Base-by-base conservation (phyloP, 1,140 invertebrate species). In the Lordiphosa clarofinis region DNA sequence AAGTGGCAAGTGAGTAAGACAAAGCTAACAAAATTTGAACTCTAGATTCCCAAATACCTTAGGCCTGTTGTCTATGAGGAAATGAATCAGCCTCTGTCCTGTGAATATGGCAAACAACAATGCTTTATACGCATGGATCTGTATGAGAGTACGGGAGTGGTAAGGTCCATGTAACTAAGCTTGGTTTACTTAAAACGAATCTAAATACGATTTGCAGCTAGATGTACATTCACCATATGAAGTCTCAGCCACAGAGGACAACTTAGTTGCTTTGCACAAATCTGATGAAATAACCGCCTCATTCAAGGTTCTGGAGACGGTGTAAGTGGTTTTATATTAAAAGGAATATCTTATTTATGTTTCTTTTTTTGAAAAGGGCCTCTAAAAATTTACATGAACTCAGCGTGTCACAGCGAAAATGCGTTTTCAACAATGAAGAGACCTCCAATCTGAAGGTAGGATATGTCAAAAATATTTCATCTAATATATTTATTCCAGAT, bases 191-290 rank as follows among this genome's bases (percentile, higher is more conserved):
- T 24, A 1, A 5, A 6, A 24, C 21, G 28, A 31, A 31, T 8
- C 28, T 8, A 1, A 0, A 13, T 5, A 7, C 21, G 1, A 54
- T 15, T 62, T 62, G 1, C 53, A 89, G 87, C 52, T 89, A 28
- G 88, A 87, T 47, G 72, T 89, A 5, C 88, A 89, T 50, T 89
- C 88, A 5, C 86, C 88, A 3, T 88, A 73, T 49, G 88, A 89
- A 53, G 65, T 87, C 3, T 82, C 88, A 6, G 82, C 74, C 9
- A 73, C 84, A 21, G 87, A 88, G 52, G 78, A 68, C 4, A 86
- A 76, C 47, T 64, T 82, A 56, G 68, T 87, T 21, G 12, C 72
- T 0, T 43, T 88, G 15, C 79, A 84, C 38, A 87, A 87, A 33
- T 87, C 86, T 0, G 88, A 89, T 68, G 88, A 89, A 56, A 88